Evolutionary conservation across 2,797 vertebrate species (phyloP), one percentile per base, ranked within the genome.

Genomic region (Geotrypetes seraphini): DNA sequence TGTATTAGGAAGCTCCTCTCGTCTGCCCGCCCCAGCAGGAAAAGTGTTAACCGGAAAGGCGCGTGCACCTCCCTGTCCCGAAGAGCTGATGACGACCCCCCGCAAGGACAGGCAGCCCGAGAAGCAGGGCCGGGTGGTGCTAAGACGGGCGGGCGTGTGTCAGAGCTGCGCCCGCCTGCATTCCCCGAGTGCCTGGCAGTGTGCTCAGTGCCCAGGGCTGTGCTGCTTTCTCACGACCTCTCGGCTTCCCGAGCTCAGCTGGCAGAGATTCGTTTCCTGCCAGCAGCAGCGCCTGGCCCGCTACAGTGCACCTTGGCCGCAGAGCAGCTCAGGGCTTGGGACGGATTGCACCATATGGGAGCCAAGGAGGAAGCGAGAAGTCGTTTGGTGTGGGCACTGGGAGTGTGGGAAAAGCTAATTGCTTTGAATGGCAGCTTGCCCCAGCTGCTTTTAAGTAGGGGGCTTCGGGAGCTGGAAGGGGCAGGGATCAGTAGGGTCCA

Each of bases 201-300:
- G 78, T 78, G 88, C 89, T 85, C 80, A 79, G 81, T 71, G 78
- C 51, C 60, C 79, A 78, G 88, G 85, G 88, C 90, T 88, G 92
- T 79, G 84, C 86, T 83, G 85, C 83, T 83, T 97, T 96, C 91
- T 92, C 92, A 95, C 86, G 91, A 92, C 91, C 91, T 93, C 87
- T 89, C 88, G 86, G 88, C 88, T 90, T 91, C 89, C 87, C 90
- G 87, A 84, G 85, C 88, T 92, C 91, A 92, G 89, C 86, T 88
- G 88, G 90, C 92, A 93, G 89, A 86, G 89, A 90, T 91, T 97
- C 88, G 92, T 89, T 92, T 92, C 89, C 91, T 95, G 92, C 89
- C 91, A 90, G 90, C 25, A 72, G 60, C 8, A 23, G 19, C 13
- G 22, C 20, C 13, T 7, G 9, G 19, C 24, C 16, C 22, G n/a